These are phyloP conservation scores for Aselliscus stoliczkanus DNA, from an alignment of 2,797 vertebrate species.

Conservation along the genomic window DNA sequence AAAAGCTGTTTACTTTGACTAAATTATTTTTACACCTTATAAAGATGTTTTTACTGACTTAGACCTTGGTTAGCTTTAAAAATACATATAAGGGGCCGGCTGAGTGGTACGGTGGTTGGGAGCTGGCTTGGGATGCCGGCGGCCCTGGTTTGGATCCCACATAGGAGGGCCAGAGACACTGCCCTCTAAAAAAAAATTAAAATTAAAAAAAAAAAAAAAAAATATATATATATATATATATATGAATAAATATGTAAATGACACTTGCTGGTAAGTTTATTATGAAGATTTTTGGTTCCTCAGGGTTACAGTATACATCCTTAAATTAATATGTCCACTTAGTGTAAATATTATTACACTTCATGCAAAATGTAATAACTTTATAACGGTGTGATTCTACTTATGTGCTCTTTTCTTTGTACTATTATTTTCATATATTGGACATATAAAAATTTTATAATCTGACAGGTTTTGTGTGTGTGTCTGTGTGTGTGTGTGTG, in stretches of 20 bases:
- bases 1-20: neutral
- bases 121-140: too few species aligned
- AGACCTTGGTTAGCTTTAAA: neutral
- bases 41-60: neutral
- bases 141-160: too few species aligned
- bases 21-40: conserved; percentile 5
- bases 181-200: too few species aligned
- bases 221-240: too few species aligned
- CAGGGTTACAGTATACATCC: neutral
- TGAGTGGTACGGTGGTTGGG: too few species aligned
- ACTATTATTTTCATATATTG: neutral
- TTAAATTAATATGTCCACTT: neutral
- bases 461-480: neutral
- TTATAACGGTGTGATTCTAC: neutral
- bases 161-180: too few species aligned
- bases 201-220: too few species aligned
- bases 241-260: neutral
- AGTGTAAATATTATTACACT: neutral
- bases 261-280: neutral
- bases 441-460: neutral
- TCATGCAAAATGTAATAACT: neutral
- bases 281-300: neutral
- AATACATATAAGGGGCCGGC: too few species aligned
- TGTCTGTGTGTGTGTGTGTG: neutral
- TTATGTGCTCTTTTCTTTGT: neutral